Evolutionary conservation across 1,140 invertebrate genomes (phyloP), one percentile per base, ranked within the genome.

Genomic region (Teleogryllus occipitalis): DNA sequence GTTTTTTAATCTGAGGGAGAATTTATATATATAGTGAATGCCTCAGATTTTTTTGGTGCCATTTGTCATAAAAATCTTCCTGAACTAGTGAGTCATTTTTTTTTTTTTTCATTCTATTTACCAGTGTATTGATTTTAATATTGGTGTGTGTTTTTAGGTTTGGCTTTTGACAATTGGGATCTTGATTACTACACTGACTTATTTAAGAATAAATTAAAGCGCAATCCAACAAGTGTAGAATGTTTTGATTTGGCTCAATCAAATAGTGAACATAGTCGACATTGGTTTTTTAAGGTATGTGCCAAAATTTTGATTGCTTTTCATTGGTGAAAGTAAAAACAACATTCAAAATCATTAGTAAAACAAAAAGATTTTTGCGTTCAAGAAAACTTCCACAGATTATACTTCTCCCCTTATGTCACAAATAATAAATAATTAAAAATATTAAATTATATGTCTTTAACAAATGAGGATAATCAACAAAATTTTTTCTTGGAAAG

Each of bases 241-340:
- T 94, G 97, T 83, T 98, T 99, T 88, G 98, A 99, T 89, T 90
- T 99, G 77, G 97, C 98, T n/a, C 98, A 99, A 87, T 98, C 96
- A 21, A 99, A 99, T 85, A 98, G 95, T 86, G 95, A 97, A 85
- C 95, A 97, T 84, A 96, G 95, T 79, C 88, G 95, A 8, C 95
- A 97, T 87, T 97, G 95, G 95, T 97, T 97, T 85, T 97, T 97
- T 83, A 94, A 93, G 83, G 87, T 87, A 81, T 75, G 78, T 39
- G 27, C 18, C 75, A 76, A 12, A 22, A 54, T 81, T 78, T 89
- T 90, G 82, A 89, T 90, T 83, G 86, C 39, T 6, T n/a, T 75
- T 75, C 21, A 7, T 75, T 18, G 39, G 12, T 18, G 39, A 8
- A 75, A 14, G 10, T 27, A 18, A 75, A 75, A 10, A 75, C 74